Base-by-base conservation (phyloP, 2,888 invertebrate species). In the Metopia argyrocephala region DNA sequence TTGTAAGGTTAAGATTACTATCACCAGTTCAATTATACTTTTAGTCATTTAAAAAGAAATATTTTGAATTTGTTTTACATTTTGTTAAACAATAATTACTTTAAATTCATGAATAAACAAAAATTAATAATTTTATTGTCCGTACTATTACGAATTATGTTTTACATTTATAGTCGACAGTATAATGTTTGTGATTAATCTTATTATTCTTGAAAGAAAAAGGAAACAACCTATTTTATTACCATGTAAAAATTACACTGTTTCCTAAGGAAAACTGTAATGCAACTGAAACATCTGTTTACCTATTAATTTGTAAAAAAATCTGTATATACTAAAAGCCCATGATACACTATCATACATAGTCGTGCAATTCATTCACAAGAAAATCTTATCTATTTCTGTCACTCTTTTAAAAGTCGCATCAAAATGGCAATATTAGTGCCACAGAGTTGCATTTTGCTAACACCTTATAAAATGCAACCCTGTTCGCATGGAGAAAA, bases 21-120 rank as follows among this genome's bases (percentile, higher is more conserved):
- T 69, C 68, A 27, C 9, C 45, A 7, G 15, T 9, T 0, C 5
- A 25, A 12, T n/a, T 5, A 15, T 2, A 21, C 48, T 70, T 46
- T 65, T 80, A 85, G 83, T 82, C 85, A 85, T 18, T 6, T 52
- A 15, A 78, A 0, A 9, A 12, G 9, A 15, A 38, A 38, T 38
- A 79, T 86, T 85, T 85, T 83, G 84, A 84, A 86, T 85, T 84
- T 2, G 84, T 82, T 70, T 64, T 57, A 20, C 18, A 46, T 69
- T 15, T 15, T 31, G 21, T 38, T 46, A 25, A 64, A 64, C 61
- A 65, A 46, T 84, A 85, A 85, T 84, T 85, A 83, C 82, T 83
- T 76, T 82, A 78, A 84, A 84, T 84, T 79, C 87, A 83, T 87
- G 86, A 86, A 65, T 83, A 85, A 86, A 86, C 86, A 87, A 15